These are phyloP conservation scores for Macrochelys suwanniensis DNA, from an alignment of 2,797 vertebrate genomes.

Conservation along the genomic window DNA sequence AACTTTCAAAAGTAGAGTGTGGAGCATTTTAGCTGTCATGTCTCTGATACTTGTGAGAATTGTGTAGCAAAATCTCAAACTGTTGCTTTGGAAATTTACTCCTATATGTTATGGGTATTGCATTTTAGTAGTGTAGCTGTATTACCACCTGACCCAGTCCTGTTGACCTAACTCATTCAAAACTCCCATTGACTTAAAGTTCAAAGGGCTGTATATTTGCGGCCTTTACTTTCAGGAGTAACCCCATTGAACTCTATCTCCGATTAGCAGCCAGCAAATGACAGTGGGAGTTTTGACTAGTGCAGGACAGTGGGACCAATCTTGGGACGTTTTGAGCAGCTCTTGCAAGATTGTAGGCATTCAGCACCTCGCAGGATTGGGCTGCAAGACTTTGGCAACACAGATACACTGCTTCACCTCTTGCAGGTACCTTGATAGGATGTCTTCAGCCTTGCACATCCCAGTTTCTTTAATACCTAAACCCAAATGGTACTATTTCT, in stretches of 20 bases:
- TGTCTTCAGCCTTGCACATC: constrained; percentile 33
- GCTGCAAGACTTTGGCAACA: background rate
- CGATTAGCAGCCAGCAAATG: background rate
- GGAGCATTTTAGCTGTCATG: background rate
- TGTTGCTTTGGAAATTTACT: background rate
- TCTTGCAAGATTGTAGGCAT: background rate
- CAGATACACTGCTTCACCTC: background rate
- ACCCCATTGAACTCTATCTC: background rate
- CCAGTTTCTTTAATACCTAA: constrained; percentile 14
- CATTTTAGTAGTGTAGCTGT: background rate
- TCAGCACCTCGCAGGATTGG: background rate
- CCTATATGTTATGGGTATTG: background rate
- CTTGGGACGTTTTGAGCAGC: background rate
- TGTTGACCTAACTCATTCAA: background rate
- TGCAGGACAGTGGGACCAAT: background rate
- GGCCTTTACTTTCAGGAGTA: background rate
- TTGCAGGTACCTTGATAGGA: background rate
- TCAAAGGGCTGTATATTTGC: background rate
- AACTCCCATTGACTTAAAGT: background rate
- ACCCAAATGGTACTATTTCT: constrained; percentile 46
- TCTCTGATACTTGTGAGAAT: background rate
- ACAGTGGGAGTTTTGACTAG: background rate
- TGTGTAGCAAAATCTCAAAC: background rate
- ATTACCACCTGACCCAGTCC: background rate
- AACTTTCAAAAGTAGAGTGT: constrained; percentile 28